Evolutionary conservation across 1,140 invertebrate genomes (phyloP), one percentile per base, ranked within the genome.

Genomic region (Drosophila tropicalis): DNA sequence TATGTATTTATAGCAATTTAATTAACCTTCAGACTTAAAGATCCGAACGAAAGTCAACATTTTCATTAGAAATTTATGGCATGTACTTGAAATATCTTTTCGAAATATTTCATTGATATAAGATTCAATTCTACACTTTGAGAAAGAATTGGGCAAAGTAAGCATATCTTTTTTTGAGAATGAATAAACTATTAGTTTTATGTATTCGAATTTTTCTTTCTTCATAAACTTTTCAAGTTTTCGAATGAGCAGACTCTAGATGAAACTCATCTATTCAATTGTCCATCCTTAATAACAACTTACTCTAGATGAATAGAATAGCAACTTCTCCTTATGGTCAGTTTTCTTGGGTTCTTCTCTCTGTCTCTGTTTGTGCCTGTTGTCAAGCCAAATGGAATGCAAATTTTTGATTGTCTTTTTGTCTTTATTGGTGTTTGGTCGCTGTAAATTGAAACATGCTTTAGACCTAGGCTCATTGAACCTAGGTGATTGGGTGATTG

Each of bases 381-480:
- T 44, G 51, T n/a, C 55, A 13, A 19, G 13, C 10, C 36, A 58
- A 69, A 34, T 36, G 19, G 40, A 54, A 76, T 76, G 51, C 47
- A 76, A 76, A 76, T 76, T 60, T 62, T 51, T 40, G 72, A 10
- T 12, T 29, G 5, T 29, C 29, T 29, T 29, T 25, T 34, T 58
- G 36, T 51, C 56, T 39, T 17, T 39, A 12, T 15, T 51, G 9
- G 69, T 40, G 19, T 39, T 47, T 47, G 17, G 40, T 51, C 25
- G 29, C 10, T 51, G 25, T 58, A 32, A 51, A 29, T 68, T 51
- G 56, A 57, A 73, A 22, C 57, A 34, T 56, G 55, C 29, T 29
- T 5, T 29, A 70, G 44, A 67, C 68, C 69, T 84, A 86, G 73
- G 44, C 44, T 71, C 81, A 81, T 67, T 81, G 81, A 84, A 78